Evolutionary conservation across 2,797 vertebrate species (phyloP), one percentile per base, ranked within the genome.

Genomic region (Neostethus bicornis): DNA sequence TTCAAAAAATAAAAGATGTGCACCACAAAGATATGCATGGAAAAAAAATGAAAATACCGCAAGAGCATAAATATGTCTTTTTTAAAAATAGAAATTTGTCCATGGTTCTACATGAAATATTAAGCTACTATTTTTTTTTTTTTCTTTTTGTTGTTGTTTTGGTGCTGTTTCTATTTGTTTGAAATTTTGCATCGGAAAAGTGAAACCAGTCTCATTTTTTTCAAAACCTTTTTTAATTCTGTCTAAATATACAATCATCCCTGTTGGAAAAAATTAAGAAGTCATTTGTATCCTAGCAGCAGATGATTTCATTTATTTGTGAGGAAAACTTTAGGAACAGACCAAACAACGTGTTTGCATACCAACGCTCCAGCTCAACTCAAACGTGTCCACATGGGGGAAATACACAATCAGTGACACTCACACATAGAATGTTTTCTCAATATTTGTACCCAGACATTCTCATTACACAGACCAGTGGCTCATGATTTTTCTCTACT

Each of bases 251-350:
- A 26, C 21, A 23, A 44, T 56, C 28, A 20, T 55, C 19, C 32
- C 53, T 45, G 57, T 46, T n/a, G n/a, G 34, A 76, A 66, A 52
- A 61, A 66, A 62, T 61, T 21, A 66, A 66, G 62, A 57, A 80
- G 73, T 77, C 70, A 68, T 55, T 44, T 51, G 39, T 77, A 72
- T 61, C 32, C 46, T 50, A 52, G 44, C 54, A 42, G 73, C 67
- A 64, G 62, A 82, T 65, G 46, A 81, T 82, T 81, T 69, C 65
- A 59, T 89, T 86, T 85, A 89, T 87, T 85, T 61, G 70, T 62
- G 70, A 63, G 28, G 57, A 61, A 66, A 86, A n/a, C n/a, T n/a
- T n/a, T n/a, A 77, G 62, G 52, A 85, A 77, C 87, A 83, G 68
- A 83, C 12, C 7, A 37, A 20, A 57, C 53, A 43, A 61, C 77